A percentile compares a stretch with the other conserved stretches of the same genome.
Conservation (phyloP, 2,888 invertebrate species). For the Melanophora roralis region DNA sequence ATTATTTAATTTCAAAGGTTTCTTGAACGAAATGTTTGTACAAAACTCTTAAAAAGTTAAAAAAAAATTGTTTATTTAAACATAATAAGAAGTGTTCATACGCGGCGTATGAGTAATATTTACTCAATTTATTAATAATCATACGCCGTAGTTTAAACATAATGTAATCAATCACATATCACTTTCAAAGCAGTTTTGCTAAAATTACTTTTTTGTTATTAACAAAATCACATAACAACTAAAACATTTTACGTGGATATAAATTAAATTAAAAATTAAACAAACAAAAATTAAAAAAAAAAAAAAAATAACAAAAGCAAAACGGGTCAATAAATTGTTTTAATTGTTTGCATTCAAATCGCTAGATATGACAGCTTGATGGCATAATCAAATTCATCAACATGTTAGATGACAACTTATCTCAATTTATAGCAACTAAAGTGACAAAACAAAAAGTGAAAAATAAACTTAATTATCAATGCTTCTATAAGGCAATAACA, state of each 20-base stretch:
- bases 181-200: too few relatives aligned
- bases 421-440: constrained; percentile 38
- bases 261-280: not conserved
- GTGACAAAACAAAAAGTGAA: not conserved
- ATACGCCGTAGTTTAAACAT: constrained; percentile 14
- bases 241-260: not conserved
- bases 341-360: not conserved
- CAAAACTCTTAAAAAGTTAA: too few relatives aligned
- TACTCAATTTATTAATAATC: not conserved
- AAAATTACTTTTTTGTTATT: not conserved
- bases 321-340: constrained; percentile 16
- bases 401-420: constrained; percentile 45
- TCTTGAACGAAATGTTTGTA: too few relatives aligned
- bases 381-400: constrained; percentile 38
- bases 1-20: too few relatives aligned
- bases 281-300: not conserved
- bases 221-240: not conserved
- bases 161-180: too few relatives aligned
- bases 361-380: constrained; percentile 18
- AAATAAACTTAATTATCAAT: constrained; percentile 8
- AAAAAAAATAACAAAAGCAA: not conserved
- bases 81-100: too few relatives aligned
- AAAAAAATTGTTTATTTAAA: too few relatives aligned
- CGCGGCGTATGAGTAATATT: constrained; percentile 5
- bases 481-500: constrained; percentile 9